Evolutionary conservation across 2,113 vertebrate genomes (phyloP).

Genomic region (Galeopterus variegatus): DNA sequence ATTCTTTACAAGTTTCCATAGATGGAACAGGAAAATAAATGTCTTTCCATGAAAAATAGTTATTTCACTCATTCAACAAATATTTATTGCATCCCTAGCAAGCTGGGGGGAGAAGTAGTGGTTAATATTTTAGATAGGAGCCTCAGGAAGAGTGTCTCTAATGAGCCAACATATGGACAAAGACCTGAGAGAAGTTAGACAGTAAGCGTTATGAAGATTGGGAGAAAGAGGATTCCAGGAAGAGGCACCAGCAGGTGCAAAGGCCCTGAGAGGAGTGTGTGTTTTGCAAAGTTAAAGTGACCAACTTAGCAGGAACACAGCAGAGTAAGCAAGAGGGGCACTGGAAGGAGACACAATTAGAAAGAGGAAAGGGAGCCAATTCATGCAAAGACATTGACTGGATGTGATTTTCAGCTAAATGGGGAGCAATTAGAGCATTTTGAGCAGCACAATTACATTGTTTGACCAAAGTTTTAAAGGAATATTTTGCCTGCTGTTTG

Average conservation of each 20-base stretch:
- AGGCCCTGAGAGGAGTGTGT: background rate
- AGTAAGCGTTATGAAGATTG: background rate
- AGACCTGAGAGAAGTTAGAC: background rate
- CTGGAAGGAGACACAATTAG: background rate
- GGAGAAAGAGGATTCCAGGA: background rate
- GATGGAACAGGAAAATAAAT: conserved; percentile 79
- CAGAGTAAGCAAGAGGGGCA: background rate
- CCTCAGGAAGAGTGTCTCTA: background rate
- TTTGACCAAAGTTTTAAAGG: conserved; percentile 34
- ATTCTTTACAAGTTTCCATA: conserved; percentile 64
- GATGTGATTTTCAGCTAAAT: background rate
- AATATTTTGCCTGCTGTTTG: background rate
- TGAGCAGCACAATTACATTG: background rate
- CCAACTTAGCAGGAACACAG: background rate
- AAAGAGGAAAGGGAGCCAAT: background rate
- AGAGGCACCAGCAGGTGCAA: background rate
- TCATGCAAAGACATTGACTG: background rate
- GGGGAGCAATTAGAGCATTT: background rate
- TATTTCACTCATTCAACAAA: conserved; percentile 54
- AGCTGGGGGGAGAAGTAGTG: background rate
- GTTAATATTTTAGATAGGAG: background rate
- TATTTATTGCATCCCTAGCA: conserved; percentile 39
- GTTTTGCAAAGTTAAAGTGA: background rate
- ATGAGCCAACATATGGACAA: background rate
- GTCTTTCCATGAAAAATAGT: conserved; percentile 60